A percentile compares a stretch with the other conserved stretches of the same genome.
These are phyloP conservation scores for Phaetusa simplex DNA, from an alignment of 2,113 vertebrate species.

Conservation along the genomic window DNA sequence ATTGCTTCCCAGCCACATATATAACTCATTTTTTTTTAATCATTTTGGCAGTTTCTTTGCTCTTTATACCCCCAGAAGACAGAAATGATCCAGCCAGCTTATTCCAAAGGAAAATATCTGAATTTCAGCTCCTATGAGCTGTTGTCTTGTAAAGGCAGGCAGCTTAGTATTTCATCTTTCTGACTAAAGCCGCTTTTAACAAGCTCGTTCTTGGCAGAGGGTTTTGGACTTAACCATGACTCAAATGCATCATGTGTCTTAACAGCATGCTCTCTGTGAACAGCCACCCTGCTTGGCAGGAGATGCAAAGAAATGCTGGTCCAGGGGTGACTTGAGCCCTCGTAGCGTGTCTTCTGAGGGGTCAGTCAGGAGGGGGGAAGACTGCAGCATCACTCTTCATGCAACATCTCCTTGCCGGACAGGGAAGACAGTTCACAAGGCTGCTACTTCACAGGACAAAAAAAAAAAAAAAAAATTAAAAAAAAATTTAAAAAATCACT, in stretches of 20 bases:
- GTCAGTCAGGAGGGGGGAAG: not conserved
- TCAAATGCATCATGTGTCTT: not conserved
- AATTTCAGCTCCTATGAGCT: not conserved
- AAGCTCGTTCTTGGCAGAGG: slow-evolving; percentile 24
- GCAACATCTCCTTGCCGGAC: not conserved
- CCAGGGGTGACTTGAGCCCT: not conserved
- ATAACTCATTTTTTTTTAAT: not conserved
- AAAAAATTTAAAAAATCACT: not conserved
- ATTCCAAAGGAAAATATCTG: slow-evolving; percentile 7
- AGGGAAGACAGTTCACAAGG: not conserved
- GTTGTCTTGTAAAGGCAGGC: slow-evolving; percentile 4
- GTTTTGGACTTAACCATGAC: slow-evolving; percentile 11
- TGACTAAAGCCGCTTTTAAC: slow-evolving; percentile 42
- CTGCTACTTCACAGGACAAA: not conserved
- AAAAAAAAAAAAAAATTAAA: not conserved
- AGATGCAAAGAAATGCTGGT: not conserved
- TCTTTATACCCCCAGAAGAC: not conserved
- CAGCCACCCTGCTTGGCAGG: not conserved
- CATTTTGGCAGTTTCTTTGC: not conserved
- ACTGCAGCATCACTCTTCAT: not conserved
- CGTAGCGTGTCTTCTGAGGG: not conserved
- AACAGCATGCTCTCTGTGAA: not conserved
- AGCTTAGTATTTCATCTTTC: slow-evolving; percentile 37
- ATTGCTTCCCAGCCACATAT: not conserved
- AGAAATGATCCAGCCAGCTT: not conserved